Conservation (phyloP, 2,797 vertebrate genomes). For the Mycteria americana region DNA sequence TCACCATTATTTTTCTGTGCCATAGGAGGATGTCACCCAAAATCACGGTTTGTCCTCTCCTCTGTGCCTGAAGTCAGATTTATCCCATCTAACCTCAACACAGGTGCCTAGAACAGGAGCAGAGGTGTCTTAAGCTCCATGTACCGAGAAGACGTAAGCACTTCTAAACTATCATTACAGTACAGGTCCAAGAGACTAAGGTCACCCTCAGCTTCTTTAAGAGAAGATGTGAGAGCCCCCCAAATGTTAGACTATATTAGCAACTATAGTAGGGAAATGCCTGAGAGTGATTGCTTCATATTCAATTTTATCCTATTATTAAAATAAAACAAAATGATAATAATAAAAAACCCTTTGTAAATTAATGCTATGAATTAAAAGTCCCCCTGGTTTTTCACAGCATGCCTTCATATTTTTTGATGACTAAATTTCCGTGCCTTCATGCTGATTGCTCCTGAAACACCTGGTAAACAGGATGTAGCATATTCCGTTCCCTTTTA, state of each 20-base stretch:
- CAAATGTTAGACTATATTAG: neutral
- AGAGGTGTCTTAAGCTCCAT: neutral
- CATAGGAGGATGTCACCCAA: neutral
- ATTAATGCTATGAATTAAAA: constrained; percentile 15
- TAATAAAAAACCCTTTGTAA: neutral
- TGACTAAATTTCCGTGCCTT: neutral
- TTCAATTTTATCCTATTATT: neutral
- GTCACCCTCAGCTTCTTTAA: neutral
- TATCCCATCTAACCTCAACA: neutral
- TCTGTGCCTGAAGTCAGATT: neutral
- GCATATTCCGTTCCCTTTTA: neutral
- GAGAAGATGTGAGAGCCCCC: neutral
- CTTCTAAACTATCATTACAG: neutral
- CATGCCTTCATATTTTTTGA: neutral
- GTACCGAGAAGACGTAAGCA: neutral
- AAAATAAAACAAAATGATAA: neutral
- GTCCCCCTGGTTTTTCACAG: neutral
- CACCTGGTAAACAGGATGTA: constrained; percentile 46
- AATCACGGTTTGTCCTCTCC: neutral
- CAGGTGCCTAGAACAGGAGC: neutral
- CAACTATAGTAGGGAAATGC: neutral
- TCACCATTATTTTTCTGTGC: neutral
- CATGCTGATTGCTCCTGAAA: constrained; percentile 19
- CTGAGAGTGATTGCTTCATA: neutral
- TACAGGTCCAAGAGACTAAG: neutral